Evolutionary conservation across 2,797 vertebrate genomes (phyloP).

Genomic region (Hylomyscus alleni): DNA sequence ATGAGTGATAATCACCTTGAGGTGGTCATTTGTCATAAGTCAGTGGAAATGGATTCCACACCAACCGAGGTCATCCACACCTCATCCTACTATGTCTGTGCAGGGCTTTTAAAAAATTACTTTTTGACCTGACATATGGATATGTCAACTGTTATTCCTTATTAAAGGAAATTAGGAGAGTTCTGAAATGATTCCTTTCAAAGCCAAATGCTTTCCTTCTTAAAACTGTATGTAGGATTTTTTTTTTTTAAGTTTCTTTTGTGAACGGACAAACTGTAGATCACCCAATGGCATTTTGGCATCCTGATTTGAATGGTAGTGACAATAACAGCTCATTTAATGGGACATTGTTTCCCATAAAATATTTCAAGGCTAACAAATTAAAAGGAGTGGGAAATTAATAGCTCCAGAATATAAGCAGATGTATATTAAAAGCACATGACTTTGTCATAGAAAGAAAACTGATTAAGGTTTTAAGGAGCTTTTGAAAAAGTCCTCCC

Average conservation of each 20-base stretch:
- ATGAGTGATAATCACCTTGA: constrained; percentile 60
- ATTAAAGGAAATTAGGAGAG: constrained; percentile 56
- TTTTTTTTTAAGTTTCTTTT: constrained; percentile 54
- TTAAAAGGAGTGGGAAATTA: constrained; percentile 69
- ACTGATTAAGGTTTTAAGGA: constrained; percentile 66
- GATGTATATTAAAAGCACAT: constrained; percentile 55
- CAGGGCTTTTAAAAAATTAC: background rate
- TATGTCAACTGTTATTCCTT: constrained; percentile 44
- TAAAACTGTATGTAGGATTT: constrained; percentile 18
- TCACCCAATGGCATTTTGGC: constrained; percentile 32
- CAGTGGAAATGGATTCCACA: constrained; percentile 48
- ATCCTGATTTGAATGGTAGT: constrained; percentile 18
- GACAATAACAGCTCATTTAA: constrained; percentile 59
- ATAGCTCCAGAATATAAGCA: constrained; percentile 69
- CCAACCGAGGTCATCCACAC: constrained; percentile 54
- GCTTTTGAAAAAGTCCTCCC: constrained; percentile 54
- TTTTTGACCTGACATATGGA: constrained; percentile 43
- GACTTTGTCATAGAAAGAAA: constrained; percentile 66
- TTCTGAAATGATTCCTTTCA: constrained; percentile 55
- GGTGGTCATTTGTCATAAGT: constrained; percentile 21
- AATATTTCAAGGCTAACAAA: constrained; percentile 70
- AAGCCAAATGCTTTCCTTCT: constrained; percentile 63
- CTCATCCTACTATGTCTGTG: constrained; percentile 18
- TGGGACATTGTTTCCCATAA: constrained; percentile 45
- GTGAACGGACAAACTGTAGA: constrained; percentile 54